These are phyloP conservation scores for Drosophila chauvacae DNA, from an alignment of 1,140 invertebrate genomes.

Conservation along the genomic window DNA sequence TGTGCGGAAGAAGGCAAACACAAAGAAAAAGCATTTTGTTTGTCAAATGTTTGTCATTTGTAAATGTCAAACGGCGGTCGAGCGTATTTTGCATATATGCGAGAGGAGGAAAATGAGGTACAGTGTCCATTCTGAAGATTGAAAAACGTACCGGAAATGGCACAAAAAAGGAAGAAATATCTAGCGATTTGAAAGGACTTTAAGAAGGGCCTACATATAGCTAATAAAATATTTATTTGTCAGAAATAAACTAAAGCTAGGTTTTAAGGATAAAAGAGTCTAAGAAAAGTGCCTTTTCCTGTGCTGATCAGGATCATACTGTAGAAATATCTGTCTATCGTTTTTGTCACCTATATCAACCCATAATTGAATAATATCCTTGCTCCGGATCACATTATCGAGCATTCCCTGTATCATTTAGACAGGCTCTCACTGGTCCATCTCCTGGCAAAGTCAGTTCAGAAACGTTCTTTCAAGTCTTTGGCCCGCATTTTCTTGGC, in stretches of 20 bases:
- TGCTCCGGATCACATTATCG: not conserved
- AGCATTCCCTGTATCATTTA: not conserved
- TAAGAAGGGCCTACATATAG: too few relatives aligned
- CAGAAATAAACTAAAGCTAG: too few relatives aligned
- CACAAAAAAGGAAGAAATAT: not conserved
- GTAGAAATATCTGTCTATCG: too few relatives aligned
- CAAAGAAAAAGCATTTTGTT: constrained; percentile 67
- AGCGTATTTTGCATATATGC: constrained; percentile 73
- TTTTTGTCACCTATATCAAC: not conserved
- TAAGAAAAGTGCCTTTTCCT: too few relatives aligned
- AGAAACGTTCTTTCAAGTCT: constrained; percentile 64
- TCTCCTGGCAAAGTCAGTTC: constrained; percentile 44
- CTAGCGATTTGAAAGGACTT: not conserved
- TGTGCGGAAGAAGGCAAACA: constrained; percentile 38
- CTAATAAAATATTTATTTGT: too few relatives aligned
- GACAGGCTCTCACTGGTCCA: constrained; percentile 13
- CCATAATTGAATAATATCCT: not conserved
- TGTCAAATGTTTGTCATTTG: constrained; percentile 84
- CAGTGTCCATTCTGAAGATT: not conserved
- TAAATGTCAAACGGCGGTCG: constrained; percentile 83
- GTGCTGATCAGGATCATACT: too few relatives aligned
- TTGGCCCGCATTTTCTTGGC: constrained; percentile 63
- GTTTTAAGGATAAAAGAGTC: too few relatives aligned
- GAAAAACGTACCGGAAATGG: not conserved
- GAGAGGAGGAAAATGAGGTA: not conserved